Evolutionary conservation across 2,888 invertebrate species (phyloP).

Genomic region (Vannuccia rotundouncinata): DNA sequence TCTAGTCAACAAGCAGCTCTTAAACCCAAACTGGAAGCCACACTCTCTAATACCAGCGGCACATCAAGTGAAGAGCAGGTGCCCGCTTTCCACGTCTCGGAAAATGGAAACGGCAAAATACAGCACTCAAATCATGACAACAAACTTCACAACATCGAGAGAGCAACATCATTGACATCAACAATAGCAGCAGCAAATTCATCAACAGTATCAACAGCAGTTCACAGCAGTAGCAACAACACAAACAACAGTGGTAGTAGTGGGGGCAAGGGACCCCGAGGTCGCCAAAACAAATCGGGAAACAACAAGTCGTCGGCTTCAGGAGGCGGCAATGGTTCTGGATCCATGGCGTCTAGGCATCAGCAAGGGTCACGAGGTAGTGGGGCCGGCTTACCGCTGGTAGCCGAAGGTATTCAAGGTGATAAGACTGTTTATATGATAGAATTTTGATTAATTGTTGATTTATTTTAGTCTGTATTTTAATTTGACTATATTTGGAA

Average conservation of each 20-base stretch:
- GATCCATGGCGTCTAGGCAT: too few relatives aligned
- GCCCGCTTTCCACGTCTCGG: too few relatives aligned
- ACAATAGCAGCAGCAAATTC: not conserved
- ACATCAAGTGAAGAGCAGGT: not conserved
- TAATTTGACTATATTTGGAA: too few relatives aligned
- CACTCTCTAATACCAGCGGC: not conserved
- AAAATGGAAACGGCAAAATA: too few relatives aligned
- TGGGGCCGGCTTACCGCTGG: not conserved
- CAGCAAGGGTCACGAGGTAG: not conserved
- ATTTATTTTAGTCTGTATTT: too few relatives aligned
- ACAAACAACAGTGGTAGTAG: not conserved
- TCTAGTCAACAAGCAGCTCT: slow-evolving; percentile 6
- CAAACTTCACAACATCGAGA: not conserved
- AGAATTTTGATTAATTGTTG: too few relatives aligned
- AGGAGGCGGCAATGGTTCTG: not conserved
- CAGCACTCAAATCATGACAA: not conserved
- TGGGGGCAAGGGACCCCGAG: not conserved
- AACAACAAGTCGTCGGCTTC: not conserved
- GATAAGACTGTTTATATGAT: not conserved
- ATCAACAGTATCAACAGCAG: not conserved
- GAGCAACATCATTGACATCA: not conserved
- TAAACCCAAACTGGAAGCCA: not conserved
- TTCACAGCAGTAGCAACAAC: slow-evolving; percentile 12
- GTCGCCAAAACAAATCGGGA: not conserved
- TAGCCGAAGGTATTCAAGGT: not conserved